Conservation (phyloP, 2,888 invertebrate species). For the Zootermopsis nevadensis region DNA sequence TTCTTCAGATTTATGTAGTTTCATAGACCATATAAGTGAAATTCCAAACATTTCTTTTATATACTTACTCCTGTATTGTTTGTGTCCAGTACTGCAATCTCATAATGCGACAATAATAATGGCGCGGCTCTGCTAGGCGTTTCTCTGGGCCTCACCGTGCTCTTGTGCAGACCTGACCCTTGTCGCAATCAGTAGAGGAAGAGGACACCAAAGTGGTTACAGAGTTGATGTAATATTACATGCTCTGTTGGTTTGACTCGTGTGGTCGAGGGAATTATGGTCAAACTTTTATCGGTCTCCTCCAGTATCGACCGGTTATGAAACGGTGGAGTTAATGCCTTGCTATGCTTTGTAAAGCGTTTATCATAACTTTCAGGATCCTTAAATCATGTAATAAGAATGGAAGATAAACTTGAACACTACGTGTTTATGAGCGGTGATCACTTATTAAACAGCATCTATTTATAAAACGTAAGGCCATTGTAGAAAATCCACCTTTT, state of each 20-base stretch:
- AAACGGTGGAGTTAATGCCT: neutral
- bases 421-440: no score
- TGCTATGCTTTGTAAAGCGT: neutral
- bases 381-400: no score
- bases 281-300: neutral
- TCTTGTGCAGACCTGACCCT: neutral
- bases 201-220: neutral
- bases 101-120: neutral
- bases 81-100: neutral
- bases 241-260: neutral
- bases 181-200: neutral
- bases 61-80: neutral
- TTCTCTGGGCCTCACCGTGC: neutral
- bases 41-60: neutral
- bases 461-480: no score
- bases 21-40: neutral
- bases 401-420: no score
- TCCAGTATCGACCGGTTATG: neutral
- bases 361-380: no score
- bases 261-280: neutral
- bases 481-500: no score
- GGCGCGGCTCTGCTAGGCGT: neutral
- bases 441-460: no score
- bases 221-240: constrained; percentile 13
- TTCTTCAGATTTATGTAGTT: neutral